These are phyloP conservation scores for Balaenoptera acutorostrata DNA, from an alignment of 2,113 vertebrate genomes.

Conservation along the genomic window DNA sequence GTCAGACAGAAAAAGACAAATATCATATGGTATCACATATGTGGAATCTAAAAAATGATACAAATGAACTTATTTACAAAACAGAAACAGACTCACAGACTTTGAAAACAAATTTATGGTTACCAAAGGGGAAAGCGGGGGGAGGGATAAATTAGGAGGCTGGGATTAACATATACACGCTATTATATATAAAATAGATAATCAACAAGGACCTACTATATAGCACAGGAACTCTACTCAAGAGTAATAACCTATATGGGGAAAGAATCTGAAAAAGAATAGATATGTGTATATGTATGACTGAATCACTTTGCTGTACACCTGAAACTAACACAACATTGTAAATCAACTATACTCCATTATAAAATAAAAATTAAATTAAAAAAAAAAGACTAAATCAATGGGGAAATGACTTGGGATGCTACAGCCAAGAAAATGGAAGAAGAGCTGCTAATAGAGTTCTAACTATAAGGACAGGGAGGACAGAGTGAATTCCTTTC, in stretches of 20 bases:
- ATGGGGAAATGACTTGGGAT: neutral
- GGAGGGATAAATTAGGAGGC: neutral
- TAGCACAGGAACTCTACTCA: neutral
- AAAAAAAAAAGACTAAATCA: neutral
- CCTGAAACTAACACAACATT: too few species aligned
- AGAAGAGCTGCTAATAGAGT: neutral
- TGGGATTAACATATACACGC: neutral
- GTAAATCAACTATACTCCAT: too few species aligned
- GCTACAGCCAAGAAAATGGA: neutral
- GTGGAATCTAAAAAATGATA: neutral
- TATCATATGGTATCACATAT: neutral
- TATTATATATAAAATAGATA: neutral
- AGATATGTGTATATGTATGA: too few species aligned
- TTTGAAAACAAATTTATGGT: neutral
- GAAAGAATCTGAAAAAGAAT: too few species aligned
- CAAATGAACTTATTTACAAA: neutral
- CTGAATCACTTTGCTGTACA: too few species aligned
- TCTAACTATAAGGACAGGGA: neutral
- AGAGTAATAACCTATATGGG: too few species aligned
- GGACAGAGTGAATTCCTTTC: neutral
- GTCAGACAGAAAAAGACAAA: neutral
- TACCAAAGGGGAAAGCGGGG: neutral
- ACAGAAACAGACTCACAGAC: neutral
- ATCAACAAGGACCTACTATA: neutral
- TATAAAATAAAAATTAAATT: too few species aligned